Evolutionary conservation across 2,888 invertebrate genomes (phyloP), one percentile per base, ranked within the genome.

Genomic region (Drosophila leonis): DNA sequence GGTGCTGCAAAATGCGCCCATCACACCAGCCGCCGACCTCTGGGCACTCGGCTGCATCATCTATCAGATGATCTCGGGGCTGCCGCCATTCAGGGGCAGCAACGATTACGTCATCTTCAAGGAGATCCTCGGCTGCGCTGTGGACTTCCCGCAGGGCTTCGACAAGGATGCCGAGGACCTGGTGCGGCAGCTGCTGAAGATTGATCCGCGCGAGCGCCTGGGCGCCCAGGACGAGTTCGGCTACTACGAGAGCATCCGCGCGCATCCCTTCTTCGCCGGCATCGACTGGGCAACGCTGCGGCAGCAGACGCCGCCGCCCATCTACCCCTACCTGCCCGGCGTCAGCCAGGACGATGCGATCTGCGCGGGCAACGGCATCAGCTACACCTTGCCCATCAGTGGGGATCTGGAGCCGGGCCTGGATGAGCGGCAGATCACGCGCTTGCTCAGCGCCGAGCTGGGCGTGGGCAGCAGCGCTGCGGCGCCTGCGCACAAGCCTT

Each of bases 1-100:
- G 94, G 95, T 99, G 73, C 94, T 99, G 57, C 96, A 96, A 70
- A 96, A 97, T 91, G 95, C 96, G 70, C 95, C 95, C 3, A 95
- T 96, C 60, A 95, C 96, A 54, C 95, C 95, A 63, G 95, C 97
- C 46, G 97, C 97, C 15, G 99, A 99, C 93, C 94, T 99, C 65
- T 99, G 99, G 99, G 99, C 99, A 0, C 94, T 98, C 51, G 99
- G 99, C 33, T 99, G 98, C 93, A 98, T 99, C 81, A 94, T 99
- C 76, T 99, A 98, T 94, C 99, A 99, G 94, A 98, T 99, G 97
- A 95, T 98, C 78, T 96, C 98, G 15, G 99, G 99, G 4, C 93
- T 97, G 80, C 97, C 98, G 51, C 98, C 98, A 0, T 99, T 99
- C 94, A 95, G 97, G 73, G 98, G 97, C 65, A 95, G 96, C 76